Conservation (phyloP, 2,888 invertebrate species). For the Trisateles emortualis region DNA sequence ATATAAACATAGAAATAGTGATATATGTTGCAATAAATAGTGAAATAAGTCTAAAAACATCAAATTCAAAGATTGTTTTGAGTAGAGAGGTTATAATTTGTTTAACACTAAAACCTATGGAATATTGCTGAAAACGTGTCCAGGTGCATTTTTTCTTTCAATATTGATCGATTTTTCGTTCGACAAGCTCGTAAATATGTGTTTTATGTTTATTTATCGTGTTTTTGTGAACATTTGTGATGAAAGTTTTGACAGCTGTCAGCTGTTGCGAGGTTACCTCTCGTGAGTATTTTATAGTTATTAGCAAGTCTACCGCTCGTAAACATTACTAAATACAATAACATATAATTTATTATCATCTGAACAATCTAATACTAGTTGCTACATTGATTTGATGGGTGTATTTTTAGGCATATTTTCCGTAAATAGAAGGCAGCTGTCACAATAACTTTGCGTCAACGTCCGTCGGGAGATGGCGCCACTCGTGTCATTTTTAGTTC, state of each 20-base stretch:
- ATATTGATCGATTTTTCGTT: conserved; percentile 47
- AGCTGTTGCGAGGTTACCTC: conserved; percentile 66
- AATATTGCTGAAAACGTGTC: conserved; percentile 77
- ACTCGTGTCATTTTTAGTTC: conserved; percentile 34
- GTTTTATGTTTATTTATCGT: conserved; percentile 57
- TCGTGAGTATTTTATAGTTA: conserved; percentile 58
- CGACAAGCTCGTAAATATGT: conserved; percentile 47
- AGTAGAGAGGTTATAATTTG: conserved; percentile 72
- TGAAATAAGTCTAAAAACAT: conserved; percentile 13
- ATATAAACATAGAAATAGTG: not conserved
- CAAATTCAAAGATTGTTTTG: conserved; percentile 41
- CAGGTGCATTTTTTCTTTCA: conserved; percentile 57
- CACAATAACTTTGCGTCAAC: conserved; percentile 39
- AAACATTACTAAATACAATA: not conserved
- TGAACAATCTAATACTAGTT: conserved; percentile 9
- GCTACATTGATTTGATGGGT: not conserved
- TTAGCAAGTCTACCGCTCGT: conserved; percentile 16
- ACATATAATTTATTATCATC: conserved; percentile 3
- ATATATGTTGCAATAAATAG: conserved; percentile 10
- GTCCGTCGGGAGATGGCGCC: conserved; percentile 65
- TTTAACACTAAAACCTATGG: conserved; percentile 59
- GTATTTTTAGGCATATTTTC: conserved; percentile 18
- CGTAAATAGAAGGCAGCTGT: conserved; percentile 53
- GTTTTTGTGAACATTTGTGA: conserved; percentile 83
- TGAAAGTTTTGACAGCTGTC: conserved; percentile 83